These are phyloP conservation scores for Enteromius treurensis DNA, from an alignment of 2,797 vertebrate species.

Conservation along the genomic window DNA sequence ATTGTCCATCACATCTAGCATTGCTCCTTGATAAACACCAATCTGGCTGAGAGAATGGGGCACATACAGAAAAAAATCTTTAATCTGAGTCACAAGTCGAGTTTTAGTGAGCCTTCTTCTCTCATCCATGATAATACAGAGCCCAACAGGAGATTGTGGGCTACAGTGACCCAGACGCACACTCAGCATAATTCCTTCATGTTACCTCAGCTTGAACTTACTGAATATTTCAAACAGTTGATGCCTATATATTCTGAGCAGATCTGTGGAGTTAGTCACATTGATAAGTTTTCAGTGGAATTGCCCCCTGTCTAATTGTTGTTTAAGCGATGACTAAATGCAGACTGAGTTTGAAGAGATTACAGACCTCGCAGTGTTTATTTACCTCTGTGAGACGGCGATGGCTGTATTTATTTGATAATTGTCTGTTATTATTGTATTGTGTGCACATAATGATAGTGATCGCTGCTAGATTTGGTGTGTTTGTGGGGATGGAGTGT, in stretches of 20 bases:
- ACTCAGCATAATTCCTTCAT: conserved; percentile 33
- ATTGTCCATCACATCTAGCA: not conserved
- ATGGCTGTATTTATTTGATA: conserved; percentile 35
- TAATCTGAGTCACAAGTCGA: conserved; percentile 76
- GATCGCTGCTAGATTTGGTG: conserved; percentile 34
- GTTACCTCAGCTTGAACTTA: conserved; percentile 29
- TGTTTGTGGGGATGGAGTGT: conserved; percentile 37
- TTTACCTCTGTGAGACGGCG: conserved; percentile 44
- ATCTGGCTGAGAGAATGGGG: conserved; percentile 24
- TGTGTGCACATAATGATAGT: conserved; percentile 40
- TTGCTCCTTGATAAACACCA: not conserved
- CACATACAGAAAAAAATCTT: conserved; percentile 55
- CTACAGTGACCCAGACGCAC: conserved; percentile 21
- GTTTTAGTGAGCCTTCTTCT: conserved; percentile 67
- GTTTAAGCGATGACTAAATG: conserved; percentile 42
- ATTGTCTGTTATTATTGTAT: conserved; percentile 40
- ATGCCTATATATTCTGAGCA: conserved; percentile 6
- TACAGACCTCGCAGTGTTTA: conserved; percentile 54
- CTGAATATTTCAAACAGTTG: conserved; percentile 12
- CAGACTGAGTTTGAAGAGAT: conserved; percentile 45
- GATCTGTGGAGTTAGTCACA: not conserved
- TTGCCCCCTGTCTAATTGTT: conserved; percentile 13
- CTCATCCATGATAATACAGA: conserved; percentile 63
- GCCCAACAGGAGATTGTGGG: conserved; percentile 39
- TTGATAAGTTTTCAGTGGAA: not conserved